Conservation (phyloP, 2,797 vertebrate species). For the Tachyglossus aculeatus region DNA sequence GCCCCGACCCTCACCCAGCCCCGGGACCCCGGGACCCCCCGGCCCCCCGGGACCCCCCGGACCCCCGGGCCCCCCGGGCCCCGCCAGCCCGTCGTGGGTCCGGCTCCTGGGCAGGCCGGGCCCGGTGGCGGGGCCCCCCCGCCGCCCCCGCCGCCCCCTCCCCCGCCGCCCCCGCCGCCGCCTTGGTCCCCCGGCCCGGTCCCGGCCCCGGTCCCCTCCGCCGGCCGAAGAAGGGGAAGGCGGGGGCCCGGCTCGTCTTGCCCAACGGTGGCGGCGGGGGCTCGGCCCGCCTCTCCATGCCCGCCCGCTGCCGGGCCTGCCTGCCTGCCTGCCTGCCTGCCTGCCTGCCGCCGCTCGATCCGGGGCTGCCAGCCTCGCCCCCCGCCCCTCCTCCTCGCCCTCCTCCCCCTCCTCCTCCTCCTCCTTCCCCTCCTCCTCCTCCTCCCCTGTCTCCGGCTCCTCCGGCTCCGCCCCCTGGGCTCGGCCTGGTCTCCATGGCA, state of each 20-base stretch:
- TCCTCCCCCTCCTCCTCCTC: too few relatives aligned
- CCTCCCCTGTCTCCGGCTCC: conserved; percentile 73
- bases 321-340: conserved; percentile 73
- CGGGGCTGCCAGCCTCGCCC: too few relatives aligned
- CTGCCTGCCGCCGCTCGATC: conserved; percentile 58
- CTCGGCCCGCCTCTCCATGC: conserved; percentile 60
- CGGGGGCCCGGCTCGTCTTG: too few relatives aligned
- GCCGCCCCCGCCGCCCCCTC: too few relatives aligned
- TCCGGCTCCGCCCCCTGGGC: conserved; percentile 57
- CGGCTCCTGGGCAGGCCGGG: conserved; percentile 87
- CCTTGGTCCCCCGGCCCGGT: too few relatives aligned
- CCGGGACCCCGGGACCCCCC: conserved; percentile 40
- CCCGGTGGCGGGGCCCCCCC: too few relatives aligned
- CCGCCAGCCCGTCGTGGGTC: conserved; percentile 93
- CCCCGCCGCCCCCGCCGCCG: too few relatives aligned
- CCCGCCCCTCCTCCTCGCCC: too few relatives aligned
- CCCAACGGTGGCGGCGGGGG: conserved; percentile 69
- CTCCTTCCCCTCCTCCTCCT: too few relatives aligned
- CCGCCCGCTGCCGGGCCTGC: conserved; percentile 67
- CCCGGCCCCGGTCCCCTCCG: too few relatives aligned
- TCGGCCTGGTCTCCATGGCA: conserved; percentile 73
- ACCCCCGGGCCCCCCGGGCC: conserved; percentile 79
- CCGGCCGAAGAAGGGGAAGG: too few relatives aligned
- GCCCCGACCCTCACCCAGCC: conserved; percentile 59
- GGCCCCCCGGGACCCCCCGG: too few relatives aligned